Evolutionary conservation across 1,140 invertebrate species (phyloP), one percentile per base, ranked within the genome.

Genomic region (Drosophila seguyi): DNA sequence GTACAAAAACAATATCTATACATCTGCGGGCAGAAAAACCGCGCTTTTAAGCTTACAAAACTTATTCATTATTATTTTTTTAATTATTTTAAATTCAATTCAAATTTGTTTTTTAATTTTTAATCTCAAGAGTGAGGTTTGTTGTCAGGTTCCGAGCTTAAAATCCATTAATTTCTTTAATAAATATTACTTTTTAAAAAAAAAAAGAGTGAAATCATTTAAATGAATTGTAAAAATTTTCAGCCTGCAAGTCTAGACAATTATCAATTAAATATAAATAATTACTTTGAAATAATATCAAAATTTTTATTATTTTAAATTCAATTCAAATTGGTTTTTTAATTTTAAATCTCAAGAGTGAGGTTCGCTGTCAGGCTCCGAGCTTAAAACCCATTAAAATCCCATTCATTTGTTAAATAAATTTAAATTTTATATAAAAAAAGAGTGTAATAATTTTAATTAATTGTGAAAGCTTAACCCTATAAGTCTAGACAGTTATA

Each of bases 401-500:
- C 27, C 48, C 27, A 34, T 34, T 8, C 14, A 16, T 11, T 11
- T 10, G 34, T 16, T 53, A 34, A 53, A 53, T 48, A 36, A 22
- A 36, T 16, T 5, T 22, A 10, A 36, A 11, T 36, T 53, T 36
- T 36, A 22, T 20, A 53, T 36, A 36, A 36, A 36, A 45, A 25
- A 48, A 18, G 6, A 13, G 0, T 50, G 42, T 60, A 48, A 38
- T n/a, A 27, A 53, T 18, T 31, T n/a, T 18, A 38, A 48, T 25
- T 3, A 20, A 22, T 20, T 61, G 22, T 38, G 3, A 61, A 55
- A 36, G 14, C 13, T 14, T 4, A 31, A 20, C 13, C 29, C 27
- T 34, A 16, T 6, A 61, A 27, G 11, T 10, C 27, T 60, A 31
- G 62, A 3, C 31, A 36, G 36, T 18, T 38, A 27, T 66, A 48